Conservation (phyloP, 1,140 invertebrate species). For the Glossosoma conforme region DNA sequence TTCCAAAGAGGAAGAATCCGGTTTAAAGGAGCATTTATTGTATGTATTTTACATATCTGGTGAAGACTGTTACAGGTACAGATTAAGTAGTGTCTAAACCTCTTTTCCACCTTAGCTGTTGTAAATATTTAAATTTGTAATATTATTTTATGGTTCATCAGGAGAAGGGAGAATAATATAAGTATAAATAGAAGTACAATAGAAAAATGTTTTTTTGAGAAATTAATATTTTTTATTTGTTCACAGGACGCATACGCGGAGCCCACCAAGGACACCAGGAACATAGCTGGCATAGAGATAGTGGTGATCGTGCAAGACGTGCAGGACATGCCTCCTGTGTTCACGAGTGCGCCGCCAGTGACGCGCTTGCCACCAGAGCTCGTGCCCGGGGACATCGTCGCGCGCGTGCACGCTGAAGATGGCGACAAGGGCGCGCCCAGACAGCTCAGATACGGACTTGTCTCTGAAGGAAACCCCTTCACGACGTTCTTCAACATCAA, state of each 20-base stretch:
- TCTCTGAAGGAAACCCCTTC: constrained; percentile 77
- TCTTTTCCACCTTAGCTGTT: too few species aligned
- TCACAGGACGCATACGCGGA: constrained; percentile 79
- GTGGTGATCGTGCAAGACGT: constrained; percentile 79
- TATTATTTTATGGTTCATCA: constrained; percentile 4
- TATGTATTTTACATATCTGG: too few species aligned
- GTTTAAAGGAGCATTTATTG: too few species aligned
- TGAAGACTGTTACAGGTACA: too few species aligned
- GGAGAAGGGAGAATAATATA: not conserved
- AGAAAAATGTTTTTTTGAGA: too few species aligned
- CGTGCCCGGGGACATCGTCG: constrained; percentile 58
- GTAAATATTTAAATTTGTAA: too few species aligned
- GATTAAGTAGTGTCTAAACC: too few species aligned
- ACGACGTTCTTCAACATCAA: constrained; percentile 79
- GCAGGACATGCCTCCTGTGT: constrained; percentile 81
- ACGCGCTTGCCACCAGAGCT: constrained; percentile 63
- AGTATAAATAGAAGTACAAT: constrained; percentile 1
- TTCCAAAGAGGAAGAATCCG: too few species aligned
- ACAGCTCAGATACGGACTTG: constrained; percentile 74
- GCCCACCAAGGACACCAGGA: constrained; percentile 71
- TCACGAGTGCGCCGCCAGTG: constrained; percentile 73
- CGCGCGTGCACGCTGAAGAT: constrained; percentile 80
- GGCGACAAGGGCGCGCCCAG: constrained; percentile 80
- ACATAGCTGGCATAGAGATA: constrained; percentile 75
- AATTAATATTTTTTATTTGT: constrained; percentile 8